phyloP scores from a whole-genome alignment of 2,888 invertebrate species.

The Chaetogeoica ovagalla region DNA sequence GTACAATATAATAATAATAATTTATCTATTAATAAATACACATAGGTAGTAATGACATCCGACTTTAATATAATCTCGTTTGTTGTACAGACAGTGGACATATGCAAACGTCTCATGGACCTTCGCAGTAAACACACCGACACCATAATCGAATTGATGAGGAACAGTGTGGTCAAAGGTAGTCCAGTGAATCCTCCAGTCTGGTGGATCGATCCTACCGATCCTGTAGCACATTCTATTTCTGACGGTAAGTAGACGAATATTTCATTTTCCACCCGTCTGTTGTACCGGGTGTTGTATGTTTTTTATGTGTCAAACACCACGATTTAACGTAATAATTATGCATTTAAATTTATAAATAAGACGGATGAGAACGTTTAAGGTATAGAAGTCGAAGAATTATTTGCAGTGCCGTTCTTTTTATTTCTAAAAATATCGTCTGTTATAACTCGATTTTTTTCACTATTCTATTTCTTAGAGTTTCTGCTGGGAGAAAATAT shows the following conservation, averaged over 20 bases:
- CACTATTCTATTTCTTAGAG: conserved; percentile 62
- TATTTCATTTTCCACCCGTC: conserved; percentile 11
- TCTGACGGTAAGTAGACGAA: conserved; percentile 59
- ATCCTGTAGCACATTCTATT: conserved; percentile 64
- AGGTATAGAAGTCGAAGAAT: no score
- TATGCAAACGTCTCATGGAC: conserved; percentile 68
- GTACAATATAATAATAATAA: no score
- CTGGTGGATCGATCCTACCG: conserved; percentile 80
- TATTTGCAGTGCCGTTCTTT: background rate
- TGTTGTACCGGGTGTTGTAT: no score
- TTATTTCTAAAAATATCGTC: background rate
- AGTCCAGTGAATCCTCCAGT: conserved; percentile 78
- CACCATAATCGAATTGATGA: conserved; percentile 68
- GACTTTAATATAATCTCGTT: conserved; percentile 44
- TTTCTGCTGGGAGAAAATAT: conserved; percentile 77
- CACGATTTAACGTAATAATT: no score
- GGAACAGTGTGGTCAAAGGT: conserved; percentile 66
- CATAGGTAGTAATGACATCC: no score
- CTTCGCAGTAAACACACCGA: conserved; percentile 67
- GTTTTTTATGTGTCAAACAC: no score
- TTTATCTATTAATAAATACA: no score
- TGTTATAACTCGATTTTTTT: background rate
- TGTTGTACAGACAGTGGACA: conserved; percentile 64
- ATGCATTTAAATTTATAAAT: no score
- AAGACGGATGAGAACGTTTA: no score